Evolutionary conservation across 2,888 invertebrate genomes (phyloP), one percentile per base, ranked within the genome.

Genomic region (Liopterus haemorrhoidalis): DNA sequence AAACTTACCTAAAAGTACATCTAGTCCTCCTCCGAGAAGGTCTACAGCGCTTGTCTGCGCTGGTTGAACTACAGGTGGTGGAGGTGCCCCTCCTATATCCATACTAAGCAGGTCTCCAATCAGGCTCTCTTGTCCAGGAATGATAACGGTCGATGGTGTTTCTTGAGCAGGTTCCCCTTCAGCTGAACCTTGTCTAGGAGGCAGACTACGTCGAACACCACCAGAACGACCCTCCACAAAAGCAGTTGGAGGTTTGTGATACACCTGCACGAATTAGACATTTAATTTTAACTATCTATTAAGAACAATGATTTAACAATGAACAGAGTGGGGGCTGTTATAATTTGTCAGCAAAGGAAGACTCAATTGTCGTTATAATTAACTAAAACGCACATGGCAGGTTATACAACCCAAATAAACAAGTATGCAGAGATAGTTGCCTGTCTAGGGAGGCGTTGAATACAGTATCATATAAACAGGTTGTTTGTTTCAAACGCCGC

Each of bases 181-280:
- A 8, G 58, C 63, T 0, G 67, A 65, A 1, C 72, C 58, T 9
- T 70, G 73, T 35, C 82, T 75, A 32, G 86, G 82, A 9, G 89
- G 89, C 45, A 89, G 70, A 0, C 82, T 82, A 68, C 88, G 88
- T 54, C 89, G 79, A 0, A 88, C 82, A 2, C 85, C 67, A 24
- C 72, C 73, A 53, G 71, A 70, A 51, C 75, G 71, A 61, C 89
- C 95, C 72, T 99, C 99, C 5, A 99, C 95, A 67, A 99, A 99
- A 0, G 97, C 94, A 8, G 91, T 91, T 0, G 99, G 99, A 15
- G 99, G 99, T 67, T 99, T 99, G 65, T 99, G 99, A 65, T 99
- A 99, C 8, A 99, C 97, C 28, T 96, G n/a, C n/a, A n/a, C n/a
- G n/a, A n/a, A n/a, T n/a, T 93, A 0, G n/a, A n/a, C n/a, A n/a